Conservation (phyloP, 2,113 vertebrate genomes). For the Hepsetus odoe region DNA sequence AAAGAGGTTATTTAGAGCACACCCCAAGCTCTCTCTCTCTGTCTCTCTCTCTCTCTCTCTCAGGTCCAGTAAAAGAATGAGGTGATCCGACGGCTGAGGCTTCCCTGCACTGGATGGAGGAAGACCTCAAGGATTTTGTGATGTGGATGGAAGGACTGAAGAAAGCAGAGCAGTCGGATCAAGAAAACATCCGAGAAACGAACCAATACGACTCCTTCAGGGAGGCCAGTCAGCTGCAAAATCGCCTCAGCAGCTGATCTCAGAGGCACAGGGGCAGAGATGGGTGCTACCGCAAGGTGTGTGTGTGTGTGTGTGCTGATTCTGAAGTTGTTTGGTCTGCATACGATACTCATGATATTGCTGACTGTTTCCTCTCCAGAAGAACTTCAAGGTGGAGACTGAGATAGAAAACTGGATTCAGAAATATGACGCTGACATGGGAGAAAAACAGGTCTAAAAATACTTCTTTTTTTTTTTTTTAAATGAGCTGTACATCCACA, state of each 20-base stretch:
- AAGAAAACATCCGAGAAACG: slow-evolving; percentile 65
- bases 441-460: slow-evolving; percentile 80
- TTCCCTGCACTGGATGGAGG: slow-evolving; percentile 67
- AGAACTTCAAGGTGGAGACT: slow-evolving; percentile 77
- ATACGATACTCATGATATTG: neutral
- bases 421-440: slow-evolving; percentile 82
- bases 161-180: slow-evolving; percentile 68
- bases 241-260: slow-evolving; percentile 68
- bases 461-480: no score
- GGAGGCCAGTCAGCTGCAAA: slow-evolving; percentile 68
- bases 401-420: slow-evolving; percentile 84
- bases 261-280: slow-evolving; percentile 74
- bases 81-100: slow-evolving; percentile 69
- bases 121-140: slow-evolving; percentile 61
- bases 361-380: slow-evolving; percentile 65
- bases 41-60: neutral
- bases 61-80: slow-evolving; percentile 79
- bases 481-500: no score
- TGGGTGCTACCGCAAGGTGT: slow-evolving; percentile 79
- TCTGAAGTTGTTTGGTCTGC: slow-evolving; percentile 55
- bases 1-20: no score
- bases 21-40: neutral
- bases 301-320: neutral
- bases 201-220: slow-evolving; percentile 67
- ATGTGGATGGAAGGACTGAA: slow-evolving; percentile 59